A percentile compares a stretch with the other conserved stretches of the same genome.
Evolutionary conservation across 2,888 invertebrate genomes (phyloP).

Genomic region (Dexiosoma caninum): DNA sequence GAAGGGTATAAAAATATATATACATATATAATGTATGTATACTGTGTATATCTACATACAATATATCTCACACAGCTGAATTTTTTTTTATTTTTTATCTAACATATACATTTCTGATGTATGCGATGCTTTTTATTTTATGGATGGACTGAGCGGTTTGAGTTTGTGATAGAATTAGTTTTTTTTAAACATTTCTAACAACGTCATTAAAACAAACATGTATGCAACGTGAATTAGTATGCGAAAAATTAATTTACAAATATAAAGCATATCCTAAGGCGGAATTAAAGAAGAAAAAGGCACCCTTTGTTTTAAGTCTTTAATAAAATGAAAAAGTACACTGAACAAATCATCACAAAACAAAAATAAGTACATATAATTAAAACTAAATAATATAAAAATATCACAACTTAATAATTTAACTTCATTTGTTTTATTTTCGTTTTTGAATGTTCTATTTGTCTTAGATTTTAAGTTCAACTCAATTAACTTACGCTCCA

Average conservation of each 20-base stretch:
- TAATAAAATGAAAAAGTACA: slow-evolving; percentile 66
- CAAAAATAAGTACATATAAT: slow-evolving; percentile 25
- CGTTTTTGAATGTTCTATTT: neutral
- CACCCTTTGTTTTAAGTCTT: neutral
- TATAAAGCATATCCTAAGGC: slow-evolving; percentile 22
- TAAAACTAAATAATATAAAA: slow-evolving; percentile 28
- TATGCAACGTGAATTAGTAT: neutral
- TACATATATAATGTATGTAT: no score
- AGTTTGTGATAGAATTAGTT: no score
- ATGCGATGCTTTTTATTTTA: no score
- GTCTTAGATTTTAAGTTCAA: neutral
- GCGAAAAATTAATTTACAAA: neutral
- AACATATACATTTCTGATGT: no score
- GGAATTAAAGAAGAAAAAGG: neutral
- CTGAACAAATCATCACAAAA: slow-evolving; percentile 63
- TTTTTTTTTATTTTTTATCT: no score
- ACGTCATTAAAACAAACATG: no score
- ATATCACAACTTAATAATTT: slow-evolving; percentile 47
- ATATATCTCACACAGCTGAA: no score
- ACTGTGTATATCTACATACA: no score
- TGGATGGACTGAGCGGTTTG: no score
- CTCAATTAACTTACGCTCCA: slow-evolving; percentile 72
- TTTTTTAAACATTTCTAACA: no score
- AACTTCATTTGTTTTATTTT: neutral
- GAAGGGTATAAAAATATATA: no score